phyloP scores from a whole-genome alignment of 1,140 invertebrate species.

The silkworm (Bombyx mori) region DNA sequence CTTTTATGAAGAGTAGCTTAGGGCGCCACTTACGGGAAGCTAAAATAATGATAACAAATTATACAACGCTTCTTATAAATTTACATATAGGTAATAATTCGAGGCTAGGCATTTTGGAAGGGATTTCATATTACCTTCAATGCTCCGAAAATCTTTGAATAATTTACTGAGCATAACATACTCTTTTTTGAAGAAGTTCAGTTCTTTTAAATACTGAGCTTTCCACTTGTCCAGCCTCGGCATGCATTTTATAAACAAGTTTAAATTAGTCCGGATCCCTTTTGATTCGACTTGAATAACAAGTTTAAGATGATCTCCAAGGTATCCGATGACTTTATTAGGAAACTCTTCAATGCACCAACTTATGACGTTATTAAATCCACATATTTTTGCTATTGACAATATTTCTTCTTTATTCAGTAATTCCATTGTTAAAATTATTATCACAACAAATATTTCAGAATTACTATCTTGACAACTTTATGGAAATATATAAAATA shows the following conservation, averaged over 20 bases:
- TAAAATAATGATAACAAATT: constrained; percentile 12
- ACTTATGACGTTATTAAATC: constrained; percentile 21
- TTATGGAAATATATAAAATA: too few relatives aligned
- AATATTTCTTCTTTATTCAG: constrained; percentile 34
- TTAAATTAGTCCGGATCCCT: constrained; percentile 13
- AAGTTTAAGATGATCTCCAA: constrained; percentile 49
- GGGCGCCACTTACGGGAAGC: constrained; percentile 41
- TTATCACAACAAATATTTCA: background rate
- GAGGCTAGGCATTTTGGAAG: background rate
- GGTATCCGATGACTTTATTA: constrained; percentile 37
- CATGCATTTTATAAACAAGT: constrained; percentile 48
- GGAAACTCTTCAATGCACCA: constrained; percentile 31
- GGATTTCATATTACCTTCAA: constrained; percentile 24
- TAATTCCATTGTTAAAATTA: constrained; percentile 30
- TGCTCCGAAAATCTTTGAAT: constrained; percentile 33
- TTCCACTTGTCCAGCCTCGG: constrained; percentile 38
- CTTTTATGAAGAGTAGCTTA: constrained; percentile 29
- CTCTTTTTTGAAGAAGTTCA: constrained; percentile 49
- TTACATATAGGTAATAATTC: background rate
- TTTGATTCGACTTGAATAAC: constrained; percentile 21
- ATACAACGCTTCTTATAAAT: background rate
- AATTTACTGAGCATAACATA: constrained; percentile 38
- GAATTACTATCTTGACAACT: background rate
- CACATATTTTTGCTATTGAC: constrained; percentile 27
- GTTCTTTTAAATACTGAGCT: constrained; percentile 37